Evolutionary conservation across 2,797 vertebrate genomes (phyloP), one percentile per base, ranked within the genome.

Genomic region (Centroberyx gerrardi): DNA sequence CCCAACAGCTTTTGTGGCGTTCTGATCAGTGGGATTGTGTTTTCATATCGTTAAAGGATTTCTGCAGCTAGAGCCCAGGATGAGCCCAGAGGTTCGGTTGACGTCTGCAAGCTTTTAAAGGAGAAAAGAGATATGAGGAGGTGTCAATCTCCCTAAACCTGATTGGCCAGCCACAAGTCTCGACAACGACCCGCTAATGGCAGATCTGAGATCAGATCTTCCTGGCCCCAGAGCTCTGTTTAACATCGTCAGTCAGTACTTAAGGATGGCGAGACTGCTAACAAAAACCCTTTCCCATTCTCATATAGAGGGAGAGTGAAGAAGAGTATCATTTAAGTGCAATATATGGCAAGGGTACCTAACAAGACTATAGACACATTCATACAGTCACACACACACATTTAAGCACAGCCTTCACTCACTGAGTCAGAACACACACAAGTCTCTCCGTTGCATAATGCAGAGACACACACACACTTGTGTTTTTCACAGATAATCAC

Each of bases 301-400:
- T 10, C 31, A 58, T 46, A 13, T 14, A 49, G 33, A 82, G 49
- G 10, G 55, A 76, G 73, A 56, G 6, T 56, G 49, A 51, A 55
- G 48, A 31, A 71, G 55, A 74, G 62, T 78, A 65, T 79, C 33
- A 88, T 85, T 83, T 74, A 93, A 83, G 92, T 94, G 91, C 93
- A 94, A 93, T 93, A 94, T 86, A 84, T 89, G 81, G 83, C 80
- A 83, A 84, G 74, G 80, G 68, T 88, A 84, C 87, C 60, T 73
- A 77, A 69, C 72, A 87, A 68, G 69, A 81, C 73, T 82, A 82
- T 64, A 46, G 46, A 82, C 28, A 78, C 53, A 83, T 56, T 28
- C 72, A 72, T 46, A 63, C 61, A 76, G 22, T 40, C 71, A 28
- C 42, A 28, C 42, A 77, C 46, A 68, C 38, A 75, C 58, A 79